Conservation (phyloP, 2,888 invertebrate species). For the Himalopsyche kuldschensis region DNA sequence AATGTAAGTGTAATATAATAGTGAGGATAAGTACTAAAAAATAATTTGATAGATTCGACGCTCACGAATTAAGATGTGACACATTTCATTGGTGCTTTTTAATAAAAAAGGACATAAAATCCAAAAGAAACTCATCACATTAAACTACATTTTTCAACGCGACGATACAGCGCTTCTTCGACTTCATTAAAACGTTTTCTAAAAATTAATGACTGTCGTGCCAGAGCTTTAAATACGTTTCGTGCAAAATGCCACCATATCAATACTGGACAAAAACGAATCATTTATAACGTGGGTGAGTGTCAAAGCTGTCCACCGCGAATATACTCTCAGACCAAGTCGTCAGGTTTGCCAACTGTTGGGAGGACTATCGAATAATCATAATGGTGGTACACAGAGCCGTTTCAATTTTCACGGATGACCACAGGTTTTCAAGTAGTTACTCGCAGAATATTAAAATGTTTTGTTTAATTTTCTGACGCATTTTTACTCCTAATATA, state of each 20-base stretch:
- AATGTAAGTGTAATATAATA: too few species aligned
- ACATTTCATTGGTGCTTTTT: too few species aligned
- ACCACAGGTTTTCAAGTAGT: neutral
- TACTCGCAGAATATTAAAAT: too few species aligned
- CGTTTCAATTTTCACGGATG: conserved; percentile 15
- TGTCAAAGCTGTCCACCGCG: neutral
- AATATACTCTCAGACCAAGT: neutral
- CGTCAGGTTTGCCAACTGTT: neutral
- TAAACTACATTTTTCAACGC: too few species aligned
- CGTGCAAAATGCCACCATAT: neutral
- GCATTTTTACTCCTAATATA: too few species aligned
- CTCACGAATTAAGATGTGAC: too few species aligned
- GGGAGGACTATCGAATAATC: neutral
- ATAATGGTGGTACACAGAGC: conserved; percentile 5
- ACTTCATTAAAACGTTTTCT: neutral
- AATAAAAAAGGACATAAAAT: too few species aligned
- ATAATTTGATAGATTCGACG: too few species aligned
- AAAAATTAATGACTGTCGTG: neutral
- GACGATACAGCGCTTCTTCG: neutral
- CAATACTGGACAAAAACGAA: neutral
- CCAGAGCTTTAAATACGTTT: neutral
- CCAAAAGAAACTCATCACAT: too few species aligned
- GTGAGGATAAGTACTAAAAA: too few species aligned
- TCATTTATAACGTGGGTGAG: neutral
- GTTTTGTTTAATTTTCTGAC: too few species aligned